Evolutionary conservation across 1,140 invertebrate species (phyloP).

Genomic region (Drosophila simulans): DNA sequence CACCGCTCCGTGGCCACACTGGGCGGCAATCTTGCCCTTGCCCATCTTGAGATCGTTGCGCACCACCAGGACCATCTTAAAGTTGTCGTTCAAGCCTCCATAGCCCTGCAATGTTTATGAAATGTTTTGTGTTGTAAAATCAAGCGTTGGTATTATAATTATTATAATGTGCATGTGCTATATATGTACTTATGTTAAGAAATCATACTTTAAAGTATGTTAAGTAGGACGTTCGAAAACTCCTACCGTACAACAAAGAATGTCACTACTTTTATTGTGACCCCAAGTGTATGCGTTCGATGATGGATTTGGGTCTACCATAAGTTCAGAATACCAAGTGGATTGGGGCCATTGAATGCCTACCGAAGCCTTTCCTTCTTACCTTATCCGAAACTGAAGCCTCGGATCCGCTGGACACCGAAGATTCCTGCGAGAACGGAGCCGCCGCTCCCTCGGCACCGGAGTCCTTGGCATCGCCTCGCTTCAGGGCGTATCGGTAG

Average conservation of each 20-base stretch:
- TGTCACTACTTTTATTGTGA: not conserved
- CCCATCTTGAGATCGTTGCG: conserved; percentile 96
- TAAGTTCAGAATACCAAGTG: not conserved
- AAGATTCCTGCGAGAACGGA: conserved; percentile 22
- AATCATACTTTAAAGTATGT: too few relatives aligned
- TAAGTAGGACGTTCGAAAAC: too few relatives aligned
- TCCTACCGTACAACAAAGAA: not conserved
- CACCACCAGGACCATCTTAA: conserved; percentile 94
- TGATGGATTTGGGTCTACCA: conserved; percentile 3
- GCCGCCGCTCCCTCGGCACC: conserved; percentile 28
- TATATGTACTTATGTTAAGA: too few relatives aligned
- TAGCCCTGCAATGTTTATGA: conserved; percentile 34
- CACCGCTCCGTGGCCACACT: conserved; percentile 95
- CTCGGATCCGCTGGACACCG: conserved; percentile 20
- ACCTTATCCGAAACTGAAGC: conserved; percentile 62
- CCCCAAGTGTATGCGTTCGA: conserved; percentile 1
- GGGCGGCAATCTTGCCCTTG: conserved; percentile 96
- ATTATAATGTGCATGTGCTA: too few relatives aligned
- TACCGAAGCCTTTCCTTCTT: not conserved
- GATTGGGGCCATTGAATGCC: not conserved
- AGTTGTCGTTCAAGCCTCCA: conserved; percentile 85
- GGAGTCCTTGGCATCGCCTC: conserved; percentile 49
- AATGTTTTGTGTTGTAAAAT: not conserved
- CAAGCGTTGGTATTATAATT: too few relatives aligned
- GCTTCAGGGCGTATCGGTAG: conserved; percentile 80